These are phyloP conservation scores for Eupithecia subfuscata DNA, from an alignment of 2,888 invertebrate species.

Conservation along the genomic window DNA sequence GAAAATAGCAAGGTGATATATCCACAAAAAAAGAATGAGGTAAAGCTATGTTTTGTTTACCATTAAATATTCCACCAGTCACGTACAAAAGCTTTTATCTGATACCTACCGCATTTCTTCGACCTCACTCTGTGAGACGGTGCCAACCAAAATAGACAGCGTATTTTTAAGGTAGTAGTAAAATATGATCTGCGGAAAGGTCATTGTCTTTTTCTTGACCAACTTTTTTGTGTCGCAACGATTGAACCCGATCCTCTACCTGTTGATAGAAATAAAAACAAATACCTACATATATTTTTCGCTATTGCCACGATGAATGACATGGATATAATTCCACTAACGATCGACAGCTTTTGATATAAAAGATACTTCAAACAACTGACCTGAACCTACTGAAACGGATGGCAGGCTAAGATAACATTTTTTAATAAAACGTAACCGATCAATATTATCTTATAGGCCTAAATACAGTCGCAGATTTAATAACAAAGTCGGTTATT, in stretches of 20 bases:
- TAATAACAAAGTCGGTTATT: neutral
- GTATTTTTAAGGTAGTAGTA: slow-evolving; percentile 59
- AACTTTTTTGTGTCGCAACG: slow-evolving; percentile 45
- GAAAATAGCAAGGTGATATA: neutral
- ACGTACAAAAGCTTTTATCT: slow-evolving; percentile 70
- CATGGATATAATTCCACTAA: neutral
- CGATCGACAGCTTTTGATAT: neutral
- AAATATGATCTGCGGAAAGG: slow-evolving; percentile 65
- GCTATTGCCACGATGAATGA: neutral
- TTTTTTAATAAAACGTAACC: neutral
- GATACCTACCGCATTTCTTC: slow-evolving; percentile 65
- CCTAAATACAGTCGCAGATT: neutral
- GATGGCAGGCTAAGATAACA: neutral
- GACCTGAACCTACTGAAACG: neutral
- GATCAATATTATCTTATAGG: neutral
- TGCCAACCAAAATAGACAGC: slow-evolving; percentile 62
- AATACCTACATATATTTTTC: neutral
- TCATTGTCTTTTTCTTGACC: slow-evolving; percentile 61
- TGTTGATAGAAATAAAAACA: slow-evolving; percentile 3
- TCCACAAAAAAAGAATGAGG: slow-evolving; percentile 2
- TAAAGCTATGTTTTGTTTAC: slow-evolving; percentile 51
- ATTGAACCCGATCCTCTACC: neutral
- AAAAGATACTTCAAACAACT: slow-evolving; percentile 1
- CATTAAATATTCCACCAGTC: slow-evolving; percentile 43
- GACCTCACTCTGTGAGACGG: slow-evolving; percentile 63